Evolutionary conservation across 2,797 vertebrate genomes (phyloP).

Genomic region (Threskiornis aethiopicus): DNA sequence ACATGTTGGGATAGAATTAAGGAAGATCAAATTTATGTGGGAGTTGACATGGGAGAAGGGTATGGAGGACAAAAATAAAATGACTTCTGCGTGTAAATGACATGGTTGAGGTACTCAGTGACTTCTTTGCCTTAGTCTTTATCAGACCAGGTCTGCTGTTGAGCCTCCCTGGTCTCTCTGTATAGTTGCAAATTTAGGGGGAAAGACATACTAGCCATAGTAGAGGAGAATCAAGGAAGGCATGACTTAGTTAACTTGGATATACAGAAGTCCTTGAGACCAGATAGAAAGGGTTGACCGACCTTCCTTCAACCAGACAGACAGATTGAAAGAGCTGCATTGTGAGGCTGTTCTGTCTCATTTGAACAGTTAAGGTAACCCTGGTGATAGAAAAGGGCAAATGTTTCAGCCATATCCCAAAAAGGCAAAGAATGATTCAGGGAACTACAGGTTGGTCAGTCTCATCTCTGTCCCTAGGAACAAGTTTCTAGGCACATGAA

Average conservation of each 20-base stretch:
- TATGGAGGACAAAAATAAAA: neutral
- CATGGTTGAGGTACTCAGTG: neutral
- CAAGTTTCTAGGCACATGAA: neutral
- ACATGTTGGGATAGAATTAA: neutral
- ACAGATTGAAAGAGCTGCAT: neutral
- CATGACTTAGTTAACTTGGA: neutral
- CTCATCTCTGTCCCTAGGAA: neutral
- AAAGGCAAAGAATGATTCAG: neutral
- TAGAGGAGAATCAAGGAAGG: neutral
- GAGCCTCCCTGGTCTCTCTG: neutral
- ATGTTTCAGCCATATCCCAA: neutral
- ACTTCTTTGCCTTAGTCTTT: neutral
- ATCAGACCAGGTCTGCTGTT: neutral
- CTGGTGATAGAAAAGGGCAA: neutral
- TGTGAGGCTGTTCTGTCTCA: neutral
- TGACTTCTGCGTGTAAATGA: neutral
- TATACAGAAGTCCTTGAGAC: neutral
- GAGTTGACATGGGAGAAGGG: neutral
- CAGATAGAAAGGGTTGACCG: neutral
- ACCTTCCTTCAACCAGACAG: neutral
- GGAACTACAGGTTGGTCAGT: neutral
- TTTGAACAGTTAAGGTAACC: neutral
- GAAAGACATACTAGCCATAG: neutral
- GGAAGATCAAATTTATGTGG: neutral
- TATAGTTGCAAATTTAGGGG: neutral